Conservation (phyloP, 2,113 vertebrate genomes). For the Aegithalos caudatus region DNA sequence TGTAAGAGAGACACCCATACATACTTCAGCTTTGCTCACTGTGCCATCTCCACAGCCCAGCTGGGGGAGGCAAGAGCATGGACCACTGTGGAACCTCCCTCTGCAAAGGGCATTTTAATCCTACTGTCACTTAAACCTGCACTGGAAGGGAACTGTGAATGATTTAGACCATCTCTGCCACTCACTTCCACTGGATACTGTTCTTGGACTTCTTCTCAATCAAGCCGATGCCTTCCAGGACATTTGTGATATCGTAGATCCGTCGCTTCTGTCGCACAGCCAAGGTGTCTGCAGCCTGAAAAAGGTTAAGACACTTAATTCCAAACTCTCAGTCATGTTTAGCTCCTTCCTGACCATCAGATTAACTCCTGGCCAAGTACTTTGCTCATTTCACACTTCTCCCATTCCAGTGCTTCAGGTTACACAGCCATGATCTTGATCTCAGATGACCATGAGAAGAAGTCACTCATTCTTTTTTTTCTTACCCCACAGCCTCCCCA, state of each 20-base stretch:
- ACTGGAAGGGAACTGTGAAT: neutral
- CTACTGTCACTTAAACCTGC: neutral
- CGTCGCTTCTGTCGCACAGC: conserved; percentile 95
- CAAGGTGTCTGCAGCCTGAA: conserved; percentile 93
- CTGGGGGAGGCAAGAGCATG: neutral
- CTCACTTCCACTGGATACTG: conserved; percentile 99
- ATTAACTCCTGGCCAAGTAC: neutral
- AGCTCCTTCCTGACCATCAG: neutral
- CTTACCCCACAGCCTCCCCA: neutral
- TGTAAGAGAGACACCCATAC: fast-evolving
- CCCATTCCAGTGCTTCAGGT: neutral
- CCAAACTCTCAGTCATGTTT: neutral
- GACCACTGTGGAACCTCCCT: neutral
- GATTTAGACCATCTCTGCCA: neutral
- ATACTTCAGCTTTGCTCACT: neutral
- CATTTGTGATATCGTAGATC: conserved; percentile 98
- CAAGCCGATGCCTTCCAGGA: conserved; percentile 94
- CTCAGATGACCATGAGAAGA: neutral
- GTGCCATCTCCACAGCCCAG: neutral
- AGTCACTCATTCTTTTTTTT: neutral
- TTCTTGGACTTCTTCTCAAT: conserved; percentile 99
- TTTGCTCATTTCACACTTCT: neutral
- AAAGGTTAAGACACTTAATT: neutral
- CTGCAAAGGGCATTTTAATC: neutral
- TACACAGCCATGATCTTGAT: neutral